Percentiles rank a stretch among this genome's conserved stretches.
Conservation (phyloP, 2,888 invertebrate genomes). For the Isotomurus palustris region DNA sequence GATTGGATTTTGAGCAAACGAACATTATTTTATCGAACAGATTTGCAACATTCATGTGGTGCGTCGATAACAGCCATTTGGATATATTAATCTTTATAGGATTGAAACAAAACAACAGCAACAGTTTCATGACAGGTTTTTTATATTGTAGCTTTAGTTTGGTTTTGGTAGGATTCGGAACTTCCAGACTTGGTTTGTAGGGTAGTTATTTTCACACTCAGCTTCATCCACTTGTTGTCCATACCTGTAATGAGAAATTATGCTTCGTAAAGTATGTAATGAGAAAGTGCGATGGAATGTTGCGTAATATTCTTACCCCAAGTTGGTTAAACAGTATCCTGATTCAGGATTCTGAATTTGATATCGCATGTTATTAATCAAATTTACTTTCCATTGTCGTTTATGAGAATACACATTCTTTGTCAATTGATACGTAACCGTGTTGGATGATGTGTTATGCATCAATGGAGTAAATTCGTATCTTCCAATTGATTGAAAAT, state of each 20-base stretch:
- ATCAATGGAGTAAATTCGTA: slow-evolving; percentile 32
- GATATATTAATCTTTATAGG: no score
- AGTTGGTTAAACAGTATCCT: slow-evolving; percentile 22
- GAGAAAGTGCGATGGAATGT: background rate
- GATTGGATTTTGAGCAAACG: no score
- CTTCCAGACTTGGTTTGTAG: slow-evolving; percentile 29
- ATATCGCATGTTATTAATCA: slow-evolving; percentile 18
- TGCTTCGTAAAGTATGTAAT: background rate
- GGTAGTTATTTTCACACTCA: slow-evolving; percentile 13
- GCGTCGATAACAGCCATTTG: no score
- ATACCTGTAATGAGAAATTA: slow-evolving; percentile 1
- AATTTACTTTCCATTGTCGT: slow-evolving; percentile 26
- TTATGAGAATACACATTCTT: slow-evolving; percentile 30
- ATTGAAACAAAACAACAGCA: no score
- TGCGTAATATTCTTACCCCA: slow-evolving; percentile 17
- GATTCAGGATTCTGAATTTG: slow-evolving; percentile 28
- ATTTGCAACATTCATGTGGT: no score
- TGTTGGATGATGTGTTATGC: slow-evolving; percentile 25
- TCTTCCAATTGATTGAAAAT: slow-evolving; percentile 25
- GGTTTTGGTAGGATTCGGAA: slow-evolving; percentile 19
- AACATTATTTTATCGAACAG: no score
- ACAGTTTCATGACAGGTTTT: no score
- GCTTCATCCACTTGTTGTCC: slow-evolving; percentile 29
- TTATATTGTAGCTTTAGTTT: no score
- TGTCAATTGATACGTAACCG: slow-evolving; percentile 24